A percentile compares a stretch with the other conserved stretches of the same genome.
Evolutionary conservation across 2,797 vertebrate genomes (phyloP).

Genomic region (Sebastiscus tertius): DNA sequence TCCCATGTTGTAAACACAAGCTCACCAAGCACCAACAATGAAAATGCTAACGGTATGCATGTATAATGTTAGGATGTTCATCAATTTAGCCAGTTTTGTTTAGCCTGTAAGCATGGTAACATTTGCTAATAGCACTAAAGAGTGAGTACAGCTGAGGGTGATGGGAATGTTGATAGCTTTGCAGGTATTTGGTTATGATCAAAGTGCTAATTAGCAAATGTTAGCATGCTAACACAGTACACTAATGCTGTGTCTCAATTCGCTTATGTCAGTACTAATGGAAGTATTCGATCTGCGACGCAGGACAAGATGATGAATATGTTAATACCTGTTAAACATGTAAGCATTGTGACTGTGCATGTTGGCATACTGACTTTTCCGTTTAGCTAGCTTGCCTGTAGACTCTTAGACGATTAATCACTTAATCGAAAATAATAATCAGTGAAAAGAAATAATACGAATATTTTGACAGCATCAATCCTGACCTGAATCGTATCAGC

Average conservation of each 20-base stretch:
- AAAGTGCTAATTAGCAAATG: not conserved
- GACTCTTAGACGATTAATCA: not conserved
- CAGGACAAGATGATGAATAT: not conserved
- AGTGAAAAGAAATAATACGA: not conserved
- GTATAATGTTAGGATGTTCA: not conserved
- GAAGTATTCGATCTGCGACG: too few species aligned
- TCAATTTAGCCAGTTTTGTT: not conserved
- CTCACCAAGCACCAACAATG: not conserved
- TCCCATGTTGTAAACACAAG: too few species aligned
- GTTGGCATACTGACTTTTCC: not conserved
- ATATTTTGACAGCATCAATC: not conserved
- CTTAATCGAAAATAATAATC: not conserved
- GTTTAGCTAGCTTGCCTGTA: not conserved
- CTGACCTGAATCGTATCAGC: not conserved
- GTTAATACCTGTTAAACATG: not conserved
- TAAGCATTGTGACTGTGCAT: not conserved
- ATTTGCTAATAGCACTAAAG: not conserved
- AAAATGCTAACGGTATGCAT: not conserved
- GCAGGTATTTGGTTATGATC: not conserved
- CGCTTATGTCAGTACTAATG: too few species aligned
- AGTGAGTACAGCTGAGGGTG: too few species aligned
- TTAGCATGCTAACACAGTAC: constrained; percentile 8
- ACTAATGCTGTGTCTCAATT: not conserved
- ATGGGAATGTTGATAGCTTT: constrained; percentile 2
- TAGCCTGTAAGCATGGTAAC: not conserved